Conservation (phyloP, 1,140 invertebrate genomes). For the Drosophila erecta region DNA sequence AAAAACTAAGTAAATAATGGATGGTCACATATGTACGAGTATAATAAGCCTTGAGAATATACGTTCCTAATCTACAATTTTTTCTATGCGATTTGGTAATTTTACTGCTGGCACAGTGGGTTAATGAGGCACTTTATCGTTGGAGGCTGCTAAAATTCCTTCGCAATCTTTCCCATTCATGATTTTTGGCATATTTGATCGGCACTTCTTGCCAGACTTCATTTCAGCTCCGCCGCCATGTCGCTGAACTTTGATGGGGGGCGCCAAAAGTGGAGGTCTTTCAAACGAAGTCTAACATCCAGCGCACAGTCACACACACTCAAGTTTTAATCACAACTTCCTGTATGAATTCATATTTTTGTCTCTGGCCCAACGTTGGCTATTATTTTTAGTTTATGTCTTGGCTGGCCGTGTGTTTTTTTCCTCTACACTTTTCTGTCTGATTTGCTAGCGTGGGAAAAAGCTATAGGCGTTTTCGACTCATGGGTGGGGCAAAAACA, state of each 20-base stretch:
- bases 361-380: slow-evolving; percentile 25
- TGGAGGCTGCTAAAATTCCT: not conserved
- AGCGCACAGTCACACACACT: slow-evolving; percentile 30
- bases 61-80: too few species aligned
- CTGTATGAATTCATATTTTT: slow-evolving; percentile 60
- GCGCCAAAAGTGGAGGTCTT: slow-evolving; percentile 21
- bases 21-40: not conserved
- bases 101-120: not conserved
- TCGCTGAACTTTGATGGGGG: slow-evolving; percentile 27
- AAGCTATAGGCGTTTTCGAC: slow-evolving; percentile 51
- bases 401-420: slow-evolving; percentile 7
- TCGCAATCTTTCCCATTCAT: not conserved
- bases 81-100: not conserved
- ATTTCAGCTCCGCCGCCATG: not conserved
- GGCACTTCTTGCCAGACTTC: not conserved
- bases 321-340: slow-evolving; percentile 71
- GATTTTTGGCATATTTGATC: slow-evolving; percentile 14
- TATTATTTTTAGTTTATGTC: slow-evolving; percentile 40
- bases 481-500: slow-evolving; percentile 33
- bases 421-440: slow-evolving; percentile 19
- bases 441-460: slow-evolving; percentile 69
- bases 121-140: not conserved
- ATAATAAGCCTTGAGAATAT: too few species aligned
- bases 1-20: not conserved
- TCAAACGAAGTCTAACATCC: slow-evolving; percentile 5